Evolutionary conservation across 2,888 invertebrate species (phyloP).

Genomic region (Cecidostiba fungosa): DNA sequence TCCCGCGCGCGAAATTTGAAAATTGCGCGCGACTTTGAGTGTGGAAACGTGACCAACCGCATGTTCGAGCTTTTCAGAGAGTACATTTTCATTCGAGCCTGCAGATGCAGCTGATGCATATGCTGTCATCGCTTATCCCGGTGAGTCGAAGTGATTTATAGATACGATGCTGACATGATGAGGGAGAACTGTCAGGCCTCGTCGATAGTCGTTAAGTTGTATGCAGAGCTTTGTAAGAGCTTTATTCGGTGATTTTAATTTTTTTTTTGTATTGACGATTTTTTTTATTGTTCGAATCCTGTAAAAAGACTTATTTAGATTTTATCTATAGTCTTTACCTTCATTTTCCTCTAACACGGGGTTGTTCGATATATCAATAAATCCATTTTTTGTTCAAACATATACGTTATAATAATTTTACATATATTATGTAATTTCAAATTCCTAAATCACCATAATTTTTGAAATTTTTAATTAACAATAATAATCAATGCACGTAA

Average conservation of each 20-base stretch:
- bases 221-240: neutral
- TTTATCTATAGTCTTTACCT: too few relatives aligned
- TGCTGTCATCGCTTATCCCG: neutral
- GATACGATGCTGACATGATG: neutral
- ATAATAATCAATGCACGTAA: too few relatives aligned
- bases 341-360: too few relatives aligned
- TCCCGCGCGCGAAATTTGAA: slow-evolving; percentile 8
- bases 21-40: neutral
- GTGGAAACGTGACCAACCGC: neutral
- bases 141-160: neutral
- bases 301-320: too few relatives aligned
- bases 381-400: too few relatives aligned
- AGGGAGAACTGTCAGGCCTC: neutral
- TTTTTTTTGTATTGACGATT: neutral
- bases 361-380: too few relatives aligned
- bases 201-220: neutral
- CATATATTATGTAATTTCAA: too few relatives aligned
- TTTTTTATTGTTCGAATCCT: too few relatives aligned
- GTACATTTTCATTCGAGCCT: neutral
- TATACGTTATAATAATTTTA: too few relatives aligned
- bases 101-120: neutral
- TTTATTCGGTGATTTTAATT: neutral
- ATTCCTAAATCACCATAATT: too few relatives aligned
- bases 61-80: slow-evolving; percentile 2
- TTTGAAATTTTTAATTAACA: too few relatives aligned